A percentile compares a stretch with the other conserved stretches of the same genome.
phyloP scores from a whole-genome alignment of 2,888 invertebrate species.

The Cepaea hortensis region DNA sequence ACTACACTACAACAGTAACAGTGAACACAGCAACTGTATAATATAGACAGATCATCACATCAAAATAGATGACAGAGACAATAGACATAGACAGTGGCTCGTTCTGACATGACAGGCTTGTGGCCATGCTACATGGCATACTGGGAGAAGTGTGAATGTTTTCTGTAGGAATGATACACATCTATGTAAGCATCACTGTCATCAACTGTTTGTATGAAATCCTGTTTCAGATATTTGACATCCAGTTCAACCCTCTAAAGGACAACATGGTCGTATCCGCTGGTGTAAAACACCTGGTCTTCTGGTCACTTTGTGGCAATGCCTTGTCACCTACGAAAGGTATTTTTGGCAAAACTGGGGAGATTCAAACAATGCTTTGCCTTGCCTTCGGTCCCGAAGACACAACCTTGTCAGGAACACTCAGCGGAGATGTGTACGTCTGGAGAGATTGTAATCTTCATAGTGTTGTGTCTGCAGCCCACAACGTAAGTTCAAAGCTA shows the following conservation, averaged over 20 bases:
- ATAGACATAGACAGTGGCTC: no score
- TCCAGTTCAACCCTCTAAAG: conserved; percentile 72
- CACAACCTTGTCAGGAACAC: conserved; percentile 74
- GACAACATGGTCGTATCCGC: conserved; percentile 73
- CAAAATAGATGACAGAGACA: no score
- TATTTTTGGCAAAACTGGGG: conserved; percentile 74
- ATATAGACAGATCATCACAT: no score
- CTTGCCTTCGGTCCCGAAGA: conserved; percentile 72
- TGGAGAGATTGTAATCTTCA: conserved; percentile 74
- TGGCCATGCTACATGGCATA: background rate
- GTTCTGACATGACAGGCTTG: no score
- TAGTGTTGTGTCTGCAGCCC: conserved; percentile 72
- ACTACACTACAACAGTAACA: no score
- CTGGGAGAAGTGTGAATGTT: background rate
- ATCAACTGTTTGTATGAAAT: background rate
- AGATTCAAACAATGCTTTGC: conserved; percentile 76
- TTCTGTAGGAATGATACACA: no score
- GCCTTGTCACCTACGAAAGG: conserved; percentile 75
- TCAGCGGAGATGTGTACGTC: conserved; percentile 76
- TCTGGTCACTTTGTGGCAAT: conserved; percentile 76
- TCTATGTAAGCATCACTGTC: no score
- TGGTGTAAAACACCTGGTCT: conserved; percentile 77
- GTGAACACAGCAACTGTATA: no score
- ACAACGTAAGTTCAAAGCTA: conserved; percentile 69
- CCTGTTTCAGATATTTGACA: conserved; percentile 73